These are phyloP conservation scores for Scaptodrosophila lebanonensis DNA, from an alignment of 1,140 invertebrate species.

Conservation along the genomic window DNA sequence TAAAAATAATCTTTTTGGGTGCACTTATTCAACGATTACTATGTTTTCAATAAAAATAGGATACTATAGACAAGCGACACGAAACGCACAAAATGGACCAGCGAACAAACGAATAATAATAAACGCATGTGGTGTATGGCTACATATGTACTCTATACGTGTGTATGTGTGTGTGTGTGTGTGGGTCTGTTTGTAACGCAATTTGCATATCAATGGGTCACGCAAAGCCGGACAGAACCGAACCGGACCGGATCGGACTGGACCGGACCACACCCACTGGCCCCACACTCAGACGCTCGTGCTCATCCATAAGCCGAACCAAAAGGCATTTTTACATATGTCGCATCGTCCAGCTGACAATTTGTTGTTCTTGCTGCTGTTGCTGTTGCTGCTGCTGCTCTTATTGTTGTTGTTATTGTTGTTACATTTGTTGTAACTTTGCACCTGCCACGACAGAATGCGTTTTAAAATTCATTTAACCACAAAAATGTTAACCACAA, in stretches of 20 bases:
- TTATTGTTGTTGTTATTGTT: conserved; percentile 45
- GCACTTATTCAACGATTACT: too few species aligned
- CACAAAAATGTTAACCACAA: conserved; percentile 73
- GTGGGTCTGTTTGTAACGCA: background rate
- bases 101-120: conserved; percentile 33
- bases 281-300: too few species aligned
- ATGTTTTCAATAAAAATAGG: too few species aligned
- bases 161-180: background rate
- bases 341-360: conserved; percentile 4
- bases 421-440: conserved; percentile 58
- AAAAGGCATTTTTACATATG: too few species aligned
- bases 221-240: too few species aligned
- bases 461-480: conserved; percentile 73
- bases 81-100: too few species aligned
- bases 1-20: too few species aligned
- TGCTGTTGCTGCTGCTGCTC: conserved; percentile 20
- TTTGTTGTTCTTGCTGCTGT: conserved; percentile 1
- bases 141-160: too few species aligned
- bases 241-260: too few species aligned
- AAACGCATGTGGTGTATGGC: conserved; percentile 22
- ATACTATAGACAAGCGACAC: too few species aligned
- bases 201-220: background rate
- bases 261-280: too few species aligned
- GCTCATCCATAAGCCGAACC: background rate
- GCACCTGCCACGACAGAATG: conserved; percentile 54